Base-by-base conservation (phyloP, 2,797 vertebrate genomes). In the Rhadinocentrus ornatus region DNA sequence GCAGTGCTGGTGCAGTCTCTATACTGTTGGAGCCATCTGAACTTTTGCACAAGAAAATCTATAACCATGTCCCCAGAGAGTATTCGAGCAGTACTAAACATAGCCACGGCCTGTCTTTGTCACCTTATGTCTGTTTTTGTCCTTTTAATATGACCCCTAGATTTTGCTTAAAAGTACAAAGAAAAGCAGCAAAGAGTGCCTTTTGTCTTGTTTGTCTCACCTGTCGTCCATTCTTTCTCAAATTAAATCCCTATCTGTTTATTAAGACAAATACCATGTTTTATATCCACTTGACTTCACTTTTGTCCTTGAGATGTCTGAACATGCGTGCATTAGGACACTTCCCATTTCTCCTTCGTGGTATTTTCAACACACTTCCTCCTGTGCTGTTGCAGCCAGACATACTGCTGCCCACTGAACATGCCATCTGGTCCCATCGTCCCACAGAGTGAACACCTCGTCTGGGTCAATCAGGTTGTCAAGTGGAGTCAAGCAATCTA, bases 361-460 rank as follows among this genome's bases (percentile, higher is more conserved):
- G 13, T 73, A 50, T 66, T 62, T 50, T 63, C 63, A 71, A 69
- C 69, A 39, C 69, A 15, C 73, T 41, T 35, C 76, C 66, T 75
- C 71, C 80, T 70, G 78, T 32, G 54, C 81, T 7, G 74, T 82
- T 80, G 80, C 77, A 80, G 79, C 62, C 86, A 86, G 89, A 89
- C 86, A 82, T 39, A n/a, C 75, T 88, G 86, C 83, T 83, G 86
- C 81, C 84, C 65, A 35, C 72, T 79, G 52, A 60, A 62, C 62
- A 24, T 13, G 78, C 91, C 92, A 92, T 92, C 93, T 93, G 91
- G 85, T 89, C 62, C 64, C 27, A 68, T 54, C 58, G 60, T 80
- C 83, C 75, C 57, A 34, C 27, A 41, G 77, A 78, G 60, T 39
- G 9, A 79, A 24, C 44, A 50, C 11, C 62, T 77, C 16, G 3